Percentiles rank a stretch among this genome's conserved stretches.
These are phyloP conservation scores for Syritta pipiens DNA, from an alignment of 2,888 invertebrate genomes.

Conservation along the genomic window DNA sequence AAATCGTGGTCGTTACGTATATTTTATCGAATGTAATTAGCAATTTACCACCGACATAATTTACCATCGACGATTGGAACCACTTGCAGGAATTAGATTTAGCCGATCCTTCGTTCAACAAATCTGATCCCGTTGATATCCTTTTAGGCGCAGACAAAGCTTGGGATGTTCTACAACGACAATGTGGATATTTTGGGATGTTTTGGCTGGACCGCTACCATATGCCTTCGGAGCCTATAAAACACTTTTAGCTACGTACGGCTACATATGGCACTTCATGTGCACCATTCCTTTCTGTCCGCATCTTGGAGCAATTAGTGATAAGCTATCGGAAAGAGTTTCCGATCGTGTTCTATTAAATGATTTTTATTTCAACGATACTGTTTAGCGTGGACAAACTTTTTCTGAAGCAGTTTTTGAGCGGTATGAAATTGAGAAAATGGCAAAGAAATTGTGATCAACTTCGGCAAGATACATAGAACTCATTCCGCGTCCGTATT, in stretches of 20 bases:
- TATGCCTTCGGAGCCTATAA: not conserved
- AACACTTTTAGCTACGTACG: not conserved
- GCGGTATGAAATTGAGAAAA: slow-evolving; percentile 6
- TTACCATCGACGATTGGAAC: not conserved
- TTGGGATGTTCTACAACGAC: no score
- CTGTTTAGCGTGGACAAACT: not conserved
- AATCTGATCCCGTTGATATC: not conserved
- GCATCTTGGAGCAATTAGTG: not conserved
- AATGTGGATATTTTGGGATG: no score
- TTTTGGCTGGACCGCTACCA: no score
- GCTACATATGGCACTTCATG: slow-evolving; percentile 16
- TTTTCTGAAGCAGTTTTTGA: not conserved
- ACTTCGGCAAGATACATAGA: not conserved
- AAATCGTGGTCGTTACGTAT: not conserved
- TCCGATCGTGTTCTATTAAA: not conserved
- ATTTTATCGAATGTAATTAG: no score
- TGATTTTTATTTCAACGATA: slow-evolving; percentile 6
- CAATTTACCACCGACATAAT: not conserved
- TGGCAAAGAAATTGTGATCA: slow-evolving; percentile 11
- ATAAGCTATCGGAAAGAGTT: not conserved
- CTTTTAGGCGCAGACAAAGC: not conserved
- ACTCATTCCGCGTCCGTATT: not conserved
- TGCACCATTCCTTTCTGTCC: not conserved
- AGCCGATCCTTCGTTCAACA: slow-evolving; percentile 20
- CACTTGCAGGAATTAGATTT: not conserved